Conservation (phyloP, 2,888 invertebrate species). For the Conistra vaccinii region DNA sequence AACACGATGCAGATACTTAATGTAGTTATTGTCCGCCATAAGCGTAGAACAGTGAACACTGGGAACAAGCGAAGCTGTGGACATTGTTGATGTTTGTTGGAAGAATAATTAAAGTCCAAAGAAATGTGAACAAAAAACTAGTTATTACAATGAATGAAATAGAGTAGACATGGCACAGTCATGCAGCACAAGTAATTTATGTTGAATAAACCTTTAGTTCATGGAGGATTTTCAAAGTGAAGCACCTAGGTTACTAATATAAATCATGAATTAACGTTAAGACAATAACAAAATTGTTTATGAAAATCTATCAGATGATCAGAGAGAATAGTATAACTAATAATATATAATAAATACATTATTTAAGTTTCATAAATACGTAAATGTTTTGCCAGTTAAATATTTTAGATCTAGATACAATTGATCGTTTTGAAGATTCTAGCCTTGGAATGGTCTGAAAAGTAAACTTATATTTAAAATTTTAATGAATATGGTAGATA, state of each 20-base stretch:
- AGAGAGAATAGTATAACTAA: background rate
- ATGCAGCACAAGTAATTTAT: background rate
- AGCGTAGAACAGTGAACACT: slow-evolving; percentile 66
- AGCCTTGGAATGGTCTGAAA: slow-evolving; percentile 43
- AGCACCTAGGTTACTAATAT: background rate
- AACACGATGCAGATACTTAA: slow-evolving; percentile 85
- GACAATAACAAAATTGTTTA: background rate
- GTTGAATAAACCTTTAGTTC: background rate
- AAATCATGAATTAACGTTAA: background rate
- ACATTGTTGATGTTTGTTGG: slow-evolving; percentile 3
- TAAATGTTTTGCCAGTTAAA: slow-evolving; percentile 16
- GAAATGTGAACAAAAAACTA: background rate
- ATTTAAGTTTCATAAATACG: slow-evolving; percentile 6
- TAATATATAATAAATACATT: background rate
- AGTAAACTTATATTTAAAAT: slow-evolving; percentile 11
- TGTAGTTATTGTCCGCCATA: slow-evolving; percentile 81
- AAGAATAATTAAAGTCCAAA: background rate
- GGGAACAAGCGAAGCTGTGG: slow-evolving; percentile 20
- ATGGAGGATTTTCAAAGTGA: background rate
- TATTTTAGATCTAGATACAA: slow-evolving; percentile 12
- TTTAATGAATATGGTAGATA: background rate
- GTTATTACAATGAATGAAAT: too few species aligned
- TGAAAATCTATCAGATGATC: background rate
- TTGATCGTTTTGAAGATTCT: slow-evolving; percentile 14
- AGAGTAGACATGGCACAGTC: background rate